Evolutionary conservation across 2,888 invertebrate genomes (phyloP).

Genomic region (Rotaria magnacalcarata): DNA sequence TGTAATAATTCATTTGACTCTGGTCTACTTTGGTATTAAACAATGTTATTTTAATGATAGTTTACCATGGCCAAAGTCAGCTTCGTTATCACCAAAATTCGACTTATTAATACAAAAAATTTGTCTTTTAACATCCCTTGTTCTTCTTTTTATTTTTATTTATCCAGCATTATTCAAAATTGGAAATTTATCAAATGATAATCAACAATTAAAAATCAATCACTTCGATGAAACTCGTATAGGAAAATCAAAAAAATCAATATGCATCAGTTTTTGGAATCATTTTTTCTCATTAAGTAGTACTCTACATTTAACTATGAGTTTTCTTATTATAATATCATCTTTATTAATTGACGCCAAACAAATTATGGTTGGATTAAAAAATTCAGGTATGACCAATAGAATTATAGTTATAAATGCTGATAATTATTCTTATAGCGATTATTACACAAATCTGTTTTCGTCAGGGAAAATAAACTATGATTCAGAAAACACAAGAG

Average conservation of each 20-base stretch:
- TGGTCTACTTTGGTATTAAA: not conserved
- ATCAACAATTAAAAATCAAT: not conserved
- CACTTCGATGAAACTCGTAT: not conserved
- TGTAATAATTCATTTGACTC: not conserved
- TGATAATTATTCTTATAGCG: no score
- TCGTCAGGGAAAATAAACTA: no score
- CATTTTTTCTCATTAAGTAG: constrained; percentile 26
- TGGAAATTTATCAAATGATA: not conserved
- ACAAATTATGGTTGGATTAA: constrained; percentile 23
- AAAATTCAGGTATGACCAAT: not conserved
- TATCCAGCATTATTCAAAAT: not conserved
- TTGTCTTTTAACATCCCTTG: not conserved
- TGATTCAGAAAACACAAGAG: no score
- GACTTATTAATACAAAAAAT: constrained; percentile 36
- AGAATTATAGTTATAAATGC: no score
- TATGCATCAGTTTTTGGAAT: not conserved
- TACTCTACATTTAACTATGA: constrained; percentile 25
- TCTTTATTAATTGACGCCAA: not conserved
- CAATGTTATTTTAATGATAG: not conserved
- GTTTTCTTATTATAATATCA: not conserved
- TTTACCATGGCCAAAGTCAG: not conserved
- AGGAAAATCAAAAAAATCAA: not conserved
- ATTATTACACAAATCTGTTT: no score
- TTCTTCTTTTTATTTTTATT: constrained; percentile 15
- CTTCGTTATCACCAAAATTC: not conserved